Evolutionary conservation across 1,140 invertebrate species (phyloP), one percentile per base, ranked within the genome.

Genomic region (Babylonia areolata): DNA sequence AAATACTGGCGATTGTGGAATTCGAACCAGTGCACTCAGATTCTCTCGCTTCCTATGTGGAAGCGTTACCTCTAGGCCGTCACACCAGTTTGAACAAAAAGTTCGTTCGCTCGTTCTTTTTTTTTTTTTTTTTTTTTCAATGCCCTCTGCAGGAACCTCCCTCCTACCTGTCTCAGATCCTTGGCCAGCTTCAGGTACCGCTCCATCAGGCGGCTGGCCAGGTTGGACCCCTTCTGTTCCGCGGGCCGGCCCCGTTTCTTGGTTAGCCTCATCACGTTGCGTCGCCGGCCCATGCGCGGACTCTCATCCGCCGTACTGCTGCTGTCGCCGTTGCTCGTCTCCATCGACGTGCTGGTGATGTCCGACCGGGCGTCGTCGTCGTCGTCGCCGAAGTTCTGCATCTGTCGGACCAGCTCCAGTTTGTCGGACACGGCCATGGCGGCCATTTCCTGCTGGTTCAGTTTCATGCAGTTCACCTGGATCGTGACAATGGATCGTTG

Each of bases 391-490:
- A 91, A 90, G 37, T 87, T 90, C 78, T 91, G 90, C 91, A 93
- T 91, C 81, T 92, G 88, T 80, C 90, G 88, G 5, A 91, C 92
- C 28, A 93, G 85, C 71, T 90, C 85, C 28, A 89, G 82, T 83
- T 90, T 92, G 87, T 91, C 90, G 17, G 89, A 87, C 17, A 93
- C 90, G 28, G 92, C 91, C 91, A 93, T 92, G 40, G 88, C 87
- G 9, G 90, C 88, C 17, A 92, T 79, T 81, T 93, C 92, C 28
- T 85, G 88, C 37, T 90, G 90, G 79, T 92, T 93, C 46, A 91
- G 89, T 79, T 90, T 91, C 90, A 93, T 91, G 54, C 92, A 93
- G 89, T 93, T 93, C n/a, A 97, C 93, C 85, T 86, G 85, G n/a
- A 35, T 35, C 1, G 69, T n/a, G n/a, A n/a, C n/a, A n/a, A n/a